Evolutionary conservation across 2,797 vertebrate genomes (phyloP), one percentile per base, ranked within the genome.

Genomic region (Crax fasciolata): DNA sequence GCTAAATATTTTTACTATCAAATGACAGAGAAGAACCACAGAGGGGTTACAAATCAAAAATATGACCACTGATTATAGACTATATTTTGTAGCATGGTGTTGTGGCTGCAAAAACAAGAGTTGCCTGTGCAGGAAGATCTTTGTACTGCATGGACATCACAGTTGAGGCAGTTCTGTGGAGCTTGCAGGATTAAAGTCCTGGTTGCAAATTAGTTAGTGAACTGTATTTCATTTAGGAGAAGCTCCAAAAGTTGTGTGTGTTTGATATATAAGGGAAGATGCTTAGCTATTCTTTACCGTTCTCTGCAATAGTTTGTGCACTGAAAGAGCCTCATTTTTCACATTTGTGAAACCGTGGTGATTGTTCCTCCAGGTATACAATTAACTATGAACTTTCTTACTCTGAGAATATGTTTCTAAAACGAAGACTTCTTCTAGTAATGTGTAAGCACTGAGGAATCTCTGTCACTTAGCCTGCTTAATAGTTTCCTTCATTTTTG

Each of bases 401-500:
- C 44, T 30, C 51, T 65, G 59, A 41, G 27, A 75, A 59, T 41
- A 30, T 52, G 21, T 73, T 93, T 25, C n/a, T 63, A 49, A 76
- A 81, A n/a, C 23, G 19, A 80, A 57, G 25, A 65, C 16, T 92
- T 77, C 16, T 10, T 82, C 48, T 70, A 66, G 78, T 78, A 66
- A 79, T 54, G 24, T 24, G 38, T 51, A 49, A 73, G 32, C 54
- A 39, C n/a, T 87, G 12, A 46, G 43, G 23, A 82, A 25, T 83
- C 24, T 62, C 58, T 95, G 86, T 87, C 84, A 83, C 87, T 89
- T 80, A 93, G 61, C 18, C 18, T 74, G 28, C 8, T 70, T 75
- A 82, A 79, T 52, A 73, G 24, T 88, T 78, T 78, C 39, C 67
- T 78, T 88, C 6, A 44, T 70, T 94, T 94, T 77, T 89, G 32